A percentile compares a stretch with the other conserved stretches of the same genome.
phyloP scores from a whole-genome alignment of 2,113 vertebrate genomes.

The Candoia aspera region DNA sequence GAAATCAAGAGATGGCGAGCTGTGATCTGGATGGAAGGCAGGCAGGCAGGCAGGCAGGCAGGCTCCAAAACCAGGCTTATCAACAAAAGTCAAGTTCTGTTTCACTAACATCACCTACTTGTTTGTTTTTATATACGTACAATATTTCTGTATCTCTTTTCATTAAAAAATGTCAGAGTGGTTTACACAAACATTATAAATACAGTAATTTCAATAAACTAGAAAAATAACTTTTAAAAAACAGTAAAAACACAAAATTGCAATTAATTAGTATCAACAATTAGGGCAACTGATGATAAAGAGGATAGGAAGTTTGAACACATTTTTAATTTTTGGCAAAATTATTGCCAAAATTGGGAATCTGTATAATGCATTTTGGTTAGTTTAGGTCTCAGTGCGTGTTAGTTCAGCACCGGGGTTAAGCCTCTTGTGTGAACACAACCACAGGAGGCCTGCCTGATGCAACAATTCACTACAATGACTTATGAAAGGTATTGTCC shows the following conservation, averaged over 20 bases:
- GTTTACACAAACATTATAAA: too few species aligned
- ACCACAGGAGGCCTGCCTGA: neutral
- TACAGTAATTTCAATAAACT: neutral
- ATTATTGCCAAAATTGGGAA: neutral
- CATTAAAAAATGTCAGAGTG: too few species aligned
- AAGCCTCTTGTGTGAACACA: neutral
- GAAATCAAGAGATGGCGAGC: neutral
- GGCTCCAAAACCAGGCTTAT: neutral
- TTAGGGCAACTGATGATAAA: neutral
- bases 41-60: neutral
- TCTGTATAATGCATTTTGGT: neutral
- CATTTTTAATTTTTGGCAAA: neutral
- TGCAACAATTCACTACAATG: neutral
- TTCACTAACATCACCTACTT: too few species aligned
- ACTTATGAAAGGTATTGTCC: neutral
- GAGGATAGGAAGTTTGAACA: neutral
- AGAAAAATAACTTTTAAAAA: neutral
- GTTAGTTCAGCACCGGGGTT: neutral
- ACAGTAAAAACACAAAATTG: neutral
- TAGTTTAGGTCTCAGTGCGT: neutral
- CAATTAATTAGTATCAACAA: neutral
- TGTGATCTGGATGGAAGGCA: neutral
- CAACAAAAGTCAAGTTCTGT: neutral
- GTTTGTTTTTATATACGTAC: neutral
- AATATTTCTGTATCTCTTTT: neutral